Conservation (phyloP, 2,113 vertebrate genomes). For the Saguinus imperator region DNA sequence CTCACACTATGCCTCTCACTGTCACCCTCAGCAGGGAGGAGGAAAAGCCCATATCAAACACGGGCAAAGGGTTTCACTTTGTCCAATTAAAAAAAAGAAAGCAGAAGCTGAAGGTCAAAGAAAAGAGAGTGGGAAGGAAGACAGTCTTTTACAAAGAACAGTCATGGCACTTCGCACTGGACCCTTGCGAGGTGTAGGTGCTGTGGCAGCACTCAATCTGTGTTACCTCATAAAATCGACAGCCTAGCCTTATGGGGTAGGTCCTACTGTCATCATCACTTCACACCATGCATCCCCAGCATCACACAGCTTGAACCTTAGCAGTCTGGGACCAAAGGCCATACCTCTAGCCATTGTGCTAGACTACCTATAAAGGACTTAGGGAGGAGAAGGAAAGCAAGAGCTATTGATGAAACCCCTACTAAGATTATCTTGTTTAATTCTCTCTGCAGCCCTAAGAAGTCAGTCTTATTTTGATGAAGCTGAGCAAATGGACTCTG, state of each 20-base stretch:
- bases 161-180: neutral
- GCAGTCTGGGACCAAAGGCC: neutral
- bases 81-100: neutral
- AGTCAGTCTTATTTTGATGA: neutral
- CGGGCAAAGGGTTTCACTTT: neutral
- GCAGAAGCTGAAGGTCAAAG: neutral
- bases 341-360: neutral
- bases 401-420: neutral
- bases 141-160: neutral
- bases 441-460: neutral
- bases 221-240: neutral
- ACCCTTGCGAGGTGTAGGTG: neutral
- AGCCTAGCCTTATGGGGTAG: neutral
- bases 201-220: rapidly evolving
- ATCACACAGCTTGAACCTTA: neutral
- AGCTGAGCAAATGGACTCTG: neutral
- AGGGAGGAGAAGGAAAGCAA: neutral
- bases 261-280: neutral
- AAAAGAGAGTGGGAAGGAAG: neutral
- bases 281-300: neutral
- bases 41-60: neutral
- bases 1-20: too few relatives aligned
- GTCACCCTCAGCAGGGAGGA: neutral
- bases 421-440: neutral
- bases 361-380: neutral